Evolutionary conservation across 2,113 vertebrate species (phyloP).

Genomic region (Diphyllodes magnificus): DNA sequence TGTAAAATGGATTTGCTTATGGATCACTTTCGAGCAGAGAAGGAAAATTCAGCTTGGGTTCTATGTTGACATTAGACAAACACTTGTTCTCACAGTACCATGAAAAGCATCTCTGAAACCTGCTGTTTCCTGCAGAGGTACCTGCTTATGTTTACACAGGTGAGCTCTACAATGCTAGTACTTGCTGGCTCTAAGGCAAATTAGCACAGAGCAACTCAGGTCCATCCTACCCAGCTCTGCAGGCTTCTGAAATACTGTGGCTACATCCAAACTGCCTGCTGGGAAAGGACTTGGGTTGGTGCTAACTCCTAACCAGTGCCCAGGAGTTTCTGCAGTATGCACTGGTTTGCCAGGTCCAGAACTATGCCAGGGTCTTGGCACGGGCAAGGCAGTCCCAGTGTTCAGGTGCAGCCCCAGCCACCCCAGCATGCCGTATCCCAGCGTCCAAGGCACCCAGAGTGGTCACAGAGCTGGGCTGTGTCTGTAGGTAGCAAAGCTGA

Average conservation of each 20-base stretch:
- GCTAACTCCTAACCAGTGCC: background rate
- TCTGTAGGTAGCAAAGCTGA: background rate
- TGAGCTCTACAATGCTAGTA: background rate
- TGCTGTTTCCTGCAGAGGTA: background rate
- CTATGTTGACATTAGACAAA: background rate
- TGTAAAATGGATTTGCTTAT: background rate
- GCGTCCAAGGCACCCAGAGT: accelerated
- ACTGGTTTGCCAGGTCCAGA: background rate
- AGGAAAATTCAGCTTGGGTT: background rate
- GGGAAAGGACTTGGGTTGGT: background rate
- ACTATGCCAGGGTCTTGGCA: background rate
- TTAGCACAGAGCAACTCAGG: background rate
- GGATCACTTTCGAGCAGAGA: background rate
- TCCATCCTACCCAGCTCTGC: background rate
- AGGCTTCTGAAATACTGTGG: accelerated
- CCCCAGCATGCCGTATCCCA: accelerated
- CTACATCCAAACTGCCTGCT: background rate
- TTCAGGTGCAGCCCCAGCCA: background rate
- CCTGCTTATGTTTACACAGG: background rate
- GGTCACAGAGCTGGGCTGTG: background rate
- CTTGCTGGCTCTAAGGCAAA: background rate
- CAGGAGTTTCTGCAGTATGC: background rate
- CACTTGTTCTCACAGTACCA: background rate
- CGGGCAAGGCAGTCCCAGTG: background rate
- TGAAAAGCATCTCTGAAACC: background rate